phyloP scores from a whole-genome alignment of 2,113 vertebrate genomes.

The Dolichallabes microphthalmus region DNA sequence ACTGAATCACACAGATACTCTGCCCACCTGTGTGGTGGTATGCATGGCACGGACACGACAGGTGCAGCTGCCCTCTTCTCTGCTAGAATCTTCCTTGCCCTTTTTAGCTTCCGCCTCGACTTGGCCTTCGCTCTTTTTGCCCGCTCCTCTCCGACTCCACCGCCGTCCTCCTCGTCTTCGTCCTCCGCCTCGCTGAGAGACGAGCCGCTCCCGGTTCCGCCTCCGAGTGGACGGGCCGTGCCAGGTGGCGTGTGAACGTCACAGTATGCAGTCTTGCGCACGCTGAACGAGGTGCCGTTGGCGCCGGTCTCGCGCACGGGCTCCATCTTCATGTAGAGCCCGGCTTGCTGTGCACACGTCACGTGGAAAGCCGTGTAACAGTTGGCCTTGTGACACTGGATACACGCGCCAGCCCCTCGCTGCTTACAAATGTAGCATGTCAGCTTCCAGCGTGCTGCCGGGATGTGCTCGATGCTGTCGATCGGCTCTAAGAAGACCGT shows the following conservation, averaged over 20 bases:
- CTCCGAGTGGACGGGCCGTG: slow-evolving; percentile 75
- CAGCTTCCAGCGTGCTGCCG: slow-evolving; percentile 94
- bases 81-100: slow-evolving; percentile 91
- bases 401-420: slow-evolving; percentile 93
- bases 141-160: slow-evolving; percentile 88
- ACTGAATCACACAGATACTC: too few relatives aligned
- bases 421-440: slow-evolving; percentile 99
- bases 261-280: slow-evolving; percentile 97
- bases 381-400: slow-evolving; percentile 99
- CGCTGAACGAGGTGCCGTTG: slow-evolving; percentile 94
- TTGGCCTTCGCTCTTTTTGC: slow-evolving; percentile 97
- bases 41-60: slow-evolving; percentile 95
- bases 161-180: slow-evolving; percentile 90
- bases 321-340: slow-evolving; percentile 99
- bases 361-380: slow-evolving; percentile 99
- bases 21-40: slow-evolving; percentile 89
- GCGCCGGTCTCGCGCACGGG: slow-evolving; percentile 93
- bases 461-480: slow-evolving; percentile 98
- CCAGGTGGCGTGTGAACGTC: slow-evolving; percentile 96
- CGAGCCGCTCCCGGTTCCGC: slow-evolving; percentile 73
- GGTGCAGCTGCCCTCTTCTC: slow-evolving; percentile 95
- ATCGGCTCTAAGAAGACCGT: slow-evolving; percentile 98
- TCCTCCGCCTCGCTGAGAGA: slow-evolving; percentile 93
- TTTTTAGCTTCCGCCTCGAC: slow-evolving; percentile 97
- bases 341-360: slow-evolving; percentile 96